Evolutionary conservation across 2,797 vertebrate species (phyloP).

Genomic region (Nannoperca obscura): DNA sequence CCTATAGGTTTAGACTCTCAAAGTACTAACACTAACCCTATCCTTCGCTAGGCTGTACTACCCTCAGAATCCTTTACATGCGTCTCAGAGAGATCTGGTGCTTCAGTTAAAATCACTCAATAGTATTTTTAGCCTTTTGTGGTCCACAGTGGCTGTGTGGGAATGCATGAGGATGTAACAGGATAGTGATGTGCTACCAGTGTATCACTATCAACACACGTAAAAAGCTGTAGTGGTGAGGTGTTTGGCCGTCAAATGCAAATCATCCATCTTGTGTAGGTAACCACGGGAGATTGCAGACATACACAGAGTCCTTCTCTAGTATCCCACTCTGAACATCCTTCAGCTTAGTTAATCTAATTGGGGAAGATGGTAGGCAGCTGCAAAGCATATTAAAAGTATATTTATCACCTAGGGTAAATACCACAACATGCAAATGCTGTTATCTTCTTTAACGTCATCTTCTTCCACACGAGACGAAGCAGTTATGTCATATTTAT

Average conservation of each 20-base stretch:
- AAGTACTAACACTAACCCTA: not conserved
- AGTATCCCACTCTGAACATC: constrained; percentile 44
- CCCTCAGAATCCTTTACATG: constrained; percentile 6
- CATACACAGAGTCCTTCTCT: constrained; percentile 35
- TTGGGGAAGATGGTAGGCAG: constrained; percentile 38
- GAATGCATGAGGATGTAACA: constrained; percentile 29
- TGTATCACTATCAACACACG: constrained; percentile 26
- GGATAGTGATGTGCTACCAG: constrained; percentile 22
- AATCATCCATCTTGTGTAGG: constrained; percentile 55
- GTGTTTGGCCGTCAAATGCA: constrained; percentile 20
- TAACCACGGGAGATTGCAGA: constrained; percentile 34
- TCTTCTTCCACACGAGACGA: constrained; percentile 29
- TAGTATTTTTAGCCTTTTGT: constrained; percentile 13
- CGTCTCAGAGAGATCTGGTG: not conserved
- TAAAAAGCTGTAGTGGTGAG: constrained; percentile 25
- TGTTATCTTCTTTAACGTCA: constrained; percentile 16
- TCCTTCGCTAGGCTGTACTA: not conserved
- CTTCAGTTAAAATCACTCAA: not conserved
- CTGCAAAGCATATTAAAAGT: constrained; percentile 60
- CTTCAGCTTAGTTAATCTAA: constrained; percentile 56
- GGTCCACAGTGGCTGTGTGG: constrained; percentile 24
- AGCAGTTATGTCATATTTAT: constrained; percentile 54
- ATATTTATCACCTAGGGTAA: constrained; percentile 61
- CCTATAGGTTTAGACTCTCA: not conserved
- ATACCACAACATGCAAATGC: constrained; percentile 73